Base-by-base conservation (phyloP, 2,888 invertebrate genomes). In the Acronicta alni region DNA sequence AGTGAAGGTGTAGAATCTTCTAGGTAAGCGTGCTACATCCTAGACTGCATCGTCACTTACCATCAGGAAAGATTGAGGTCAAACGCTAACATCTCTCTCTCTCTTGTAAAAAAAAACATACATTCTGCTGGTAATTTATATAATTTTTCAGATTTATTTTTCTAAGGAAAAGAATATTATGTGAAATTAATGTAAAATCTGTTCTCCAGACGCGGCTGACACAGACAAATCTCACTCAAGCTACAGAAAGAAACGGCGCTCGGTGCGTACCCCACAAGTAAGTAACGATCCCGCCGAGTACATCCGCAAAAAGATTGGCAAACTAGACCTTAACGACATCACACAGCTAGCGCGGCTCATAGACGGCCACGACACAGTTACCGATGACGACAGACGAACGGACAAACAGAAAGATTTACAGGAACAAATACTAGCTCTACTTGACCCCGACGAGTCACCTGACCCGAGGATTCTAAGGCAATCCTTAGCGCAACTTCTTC, bases 281-380 rank as follows among this genome's bases (percentile, higher is more conserved):
- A 93, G 93, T 93, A 92, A 76, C 69, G 92, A 91, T 47, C 82
- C 90, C 2, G 88, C 88, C 6, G 93, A 93, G 57, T 89, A 88
- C 70, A 87, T 93, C 48, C 85, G 90, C 63, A 87, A 87, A 80
- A 86, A 89, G 78, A 90, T 93, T 72, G 93, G 90, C 45, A 89
- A 88, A 75, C 84, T 93, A 59, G 87, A 91, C 63, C 87, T 93
- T 65, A 87, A 92, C 52, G 91, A 92, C 55, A 89, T 93, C 52
- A 89, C 90, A 2, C 85, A 88, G 48, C 80, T 93, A 48, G 91
- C 91, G 15, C 86, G 89, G 7, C 89, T 93, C 46, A 88, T 93
- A 4, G 92, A 93, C 46, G 91, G 91, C 2, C 91, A 90, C 67
- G 93, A 92, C 65, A 77, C 83, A 1, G 68, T 77, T n/a, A 35